phyloP scores from a whole-genome alignment of 1,140 invertebrate species.

The Nylanderia fulva region DNA sequence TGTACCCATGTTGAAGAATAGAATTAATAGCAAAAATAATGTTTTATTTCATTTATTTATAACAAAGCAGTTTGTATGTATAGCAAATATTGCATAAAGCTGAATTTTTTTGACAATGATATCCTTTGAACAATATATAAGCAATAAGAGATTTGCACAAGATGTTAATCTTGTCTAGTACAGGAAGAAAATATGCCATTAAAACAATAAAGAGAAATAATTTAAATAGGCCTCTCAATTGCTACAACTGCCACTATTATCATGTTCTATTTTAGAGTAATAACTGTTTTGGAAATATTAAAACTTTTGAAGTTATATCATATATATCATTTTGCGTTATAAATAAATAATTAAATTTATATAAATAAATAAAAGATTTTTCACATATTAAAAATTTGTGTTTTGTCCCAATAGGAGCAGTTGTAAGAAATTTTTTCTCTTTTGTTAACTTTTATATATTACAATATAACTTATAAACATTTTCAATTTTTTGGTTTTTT shows the following conservation, averaged over 20 bases:
- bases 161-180: conserved; percentile 17
- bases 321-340: background rate
- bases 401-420: conserved; percentile 38
- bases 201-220: conserved; percentile 33
- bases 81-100: conserved; percentile 62
- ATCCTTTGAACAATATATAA: conserved; percentile 32
- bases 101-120: conserved; percentile 46
- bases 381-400: background rate
- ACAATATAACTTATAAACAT: conserved; percentile 20
- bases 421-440: conserved; percentile 15
- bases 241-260: conserved; percentile 37
- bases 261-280: background rate
- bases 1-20: conserved; percentile 44
- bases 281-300: background rate
- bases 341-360: too few relatives aligned
- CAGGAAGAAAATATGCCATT: conserved; percentile 2
- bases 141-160: conserved; percentile 22
- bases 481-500: background rate
- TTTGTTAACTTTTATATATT: conserved; percentile 26
- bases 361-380: background rate
- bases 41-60: conserved; percentile 51
- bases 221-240: conserved; percentile 44
- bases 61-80: conserved; percentile 65
- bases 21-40: conserved; percentile 59
- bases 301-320: background rate